phyloP scores from a whole-genome alignment of 2,888 invertebrate species.

The Norana najaformis region DNA sequence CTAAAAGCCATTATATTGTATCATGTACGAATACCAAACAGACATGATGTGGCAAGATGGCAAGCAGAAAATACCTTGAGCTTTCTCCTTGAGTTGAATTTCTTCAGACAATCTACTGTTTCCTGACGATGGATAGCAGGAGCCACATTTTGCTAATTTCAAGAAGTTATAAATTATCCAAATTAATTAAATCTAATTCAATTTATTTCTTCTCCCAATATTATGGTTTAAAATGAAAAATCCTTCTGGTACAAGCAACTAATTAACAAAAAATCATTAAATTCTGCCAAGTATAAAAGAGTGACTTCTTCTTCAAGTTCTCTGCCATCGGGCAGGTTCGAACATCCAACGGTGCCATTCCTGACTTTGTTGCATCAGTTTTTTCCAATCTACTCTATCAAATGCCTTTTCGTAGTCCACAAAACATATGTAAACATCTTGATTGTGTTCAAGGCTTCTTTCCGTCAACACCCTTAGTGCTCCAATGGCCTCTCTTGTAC shows the following conservation, averaged over 20 bases:
- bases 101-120: slow-evolving; percentile 99
- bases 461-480: too few relatives aligned
- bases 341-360: too few relatives aligned
- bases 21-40: background rate
- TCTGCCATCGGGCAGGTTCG: too few relatives aligned
- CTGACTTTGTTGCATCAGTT: too few relatives aligned
- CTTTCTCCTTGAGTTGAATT: slow-evolving; percentile 99
- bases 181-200: background rate
- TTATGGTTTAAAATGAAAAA: background rate
- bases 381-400: too few relatives aligned
- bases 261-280: background rate
- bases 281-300: background rate
- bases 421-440: too few relatives aligned
- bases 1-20: background rate
- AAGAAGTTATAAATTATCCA: slow-evolving; percentile 63
- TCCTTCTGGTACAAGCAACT: background rate
- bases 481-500: too few relatives aligned
- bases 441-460: too few relatives aligned
- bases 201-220: background rate
- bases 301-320: too few relatives aligned
- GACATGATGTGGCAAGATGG: background rate
- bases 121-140: slow-evolving; percentile 99
- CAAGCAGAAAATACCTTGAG: slow-evolving; percentile 75
- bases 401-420: too few relatives aligned
- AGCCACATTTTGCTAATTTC: slow-evolving; percentile 97